Evolutionary conservation across 2,888 invertebrate genomes (phyloP).

Genomic region (Hypselothyrea guttata): DNA sequence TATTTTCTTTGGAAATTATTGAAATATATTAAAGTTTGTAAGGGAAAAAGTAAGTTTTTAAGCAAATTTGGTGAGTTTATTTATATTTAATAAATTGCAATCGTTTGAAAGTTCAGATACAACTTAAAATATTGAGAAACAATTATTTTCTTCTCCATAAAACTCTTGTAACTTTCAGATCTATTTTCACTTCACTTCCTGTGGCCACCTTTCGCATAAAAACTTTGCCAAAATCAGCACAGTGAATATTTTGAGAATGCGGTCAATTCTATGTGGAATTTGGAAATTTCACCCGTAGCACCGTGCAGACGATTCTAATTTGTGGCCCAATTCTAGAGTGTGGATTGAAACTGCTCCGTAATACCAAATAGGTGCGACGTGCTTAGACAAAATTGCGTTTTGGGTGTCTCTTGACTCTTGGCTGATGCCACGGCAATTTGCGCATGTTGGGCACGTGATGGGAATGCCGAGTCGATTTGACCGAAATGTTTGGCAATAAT

Average conservation of each 20-base stretch:
- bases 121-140: no score
- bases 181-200: neutral
- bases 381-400: conserved; percentile 26
- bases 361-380: conserved; percentile 67
- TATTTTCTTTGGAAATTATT: neutral
- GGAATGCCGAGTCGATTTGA: conserved; percentile 38
- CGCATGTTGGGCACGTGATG: conserved; percentile 43
- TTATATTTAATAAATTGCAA: no score
- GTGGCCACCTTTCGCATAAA: neutral
- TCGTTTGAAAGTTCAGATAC: no score
- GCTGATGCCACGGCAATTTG: conserved; percentile 34
- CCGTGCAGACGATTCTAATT: conserved; percentile 66
- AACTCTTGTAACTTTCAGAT: neutral
- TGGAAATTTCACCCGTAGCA: conserved; percentile 56
- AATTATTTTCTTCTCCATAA: no score
- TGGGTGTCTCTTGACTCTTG: conserved; percentile 16
- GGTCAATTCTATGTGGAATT: conserved; percentile 64
- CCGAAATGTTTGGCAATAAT: conserved; percentile 38
- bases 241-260: conserved; percentile 49
- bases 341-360: conserved; percentile 45
- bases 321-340: conserved; percentile 58
- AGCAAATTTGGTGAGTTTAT: no score
- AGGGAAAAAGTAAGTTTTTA: no score
- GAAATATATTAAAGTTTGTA: no score
- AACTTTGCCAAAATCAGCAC: conserved; percentile 1